Evolutionary conservation across 2,888 invertebrate genomes (phyloP), one percentile per base, ranked within the genome.

Genomic region (Dryobotodes eremita): DNA sequence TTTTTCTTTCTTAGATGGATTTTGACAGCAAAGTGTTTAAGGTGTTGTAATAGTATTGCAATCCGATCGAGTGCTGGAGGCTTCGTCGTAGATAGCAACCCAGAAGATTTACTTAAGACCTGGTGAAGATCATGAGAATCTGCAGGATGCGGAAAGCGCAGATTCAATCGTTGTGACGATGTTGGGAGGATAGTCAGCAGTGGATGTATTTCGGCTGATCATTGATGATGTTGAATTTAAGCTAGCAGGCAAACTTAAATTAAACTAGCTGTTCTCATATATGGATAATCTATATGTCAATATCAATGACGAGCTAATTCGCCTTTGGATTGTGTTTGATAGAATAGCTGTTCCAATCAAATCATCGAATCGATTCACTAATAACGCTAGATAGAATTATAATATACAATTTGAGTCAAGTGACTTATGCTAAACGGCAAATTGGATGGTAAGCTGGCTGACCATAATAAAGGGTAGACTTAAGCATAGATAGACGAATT

Each of bases 391-490:
- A 46, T 64, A 53, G n/a, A 64, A 36, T 36, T 36, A 77, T 53
- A 53, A 68, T 15, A 26, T n/a, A 46, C 17, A 53, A 61, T 53
- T 77, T 26, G 15, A 61, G n/a, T 78, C 46, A 50, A 61, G 23
- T 17, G 46, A 78, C 31, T 42, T 65, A 31, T 61, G 50, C 23
- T 69, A 46, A 53, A 62, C 13, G 31, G 13, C 78, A 20, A 78
- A 78, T 78, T 77, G 31, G 68, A 42, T 68, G 42, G 23, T 68
- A 57, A 48, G 26, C 31, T 36, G 31, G 31, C 31, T 36, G 3
- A 36, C 31, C 31, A 36, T 3, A 36, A 36, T 36, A 36, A 36
- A 3, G 31, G 31, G 31, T 36, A 36, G 31, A 36, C 31, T 36
- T 36, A 36, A 36, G 31, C 31, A 36, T 36, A 36, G 31, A 36